Conservation (phyloP, 2,888 invertebrate species). For the Ophion ventricosus region DNA sequence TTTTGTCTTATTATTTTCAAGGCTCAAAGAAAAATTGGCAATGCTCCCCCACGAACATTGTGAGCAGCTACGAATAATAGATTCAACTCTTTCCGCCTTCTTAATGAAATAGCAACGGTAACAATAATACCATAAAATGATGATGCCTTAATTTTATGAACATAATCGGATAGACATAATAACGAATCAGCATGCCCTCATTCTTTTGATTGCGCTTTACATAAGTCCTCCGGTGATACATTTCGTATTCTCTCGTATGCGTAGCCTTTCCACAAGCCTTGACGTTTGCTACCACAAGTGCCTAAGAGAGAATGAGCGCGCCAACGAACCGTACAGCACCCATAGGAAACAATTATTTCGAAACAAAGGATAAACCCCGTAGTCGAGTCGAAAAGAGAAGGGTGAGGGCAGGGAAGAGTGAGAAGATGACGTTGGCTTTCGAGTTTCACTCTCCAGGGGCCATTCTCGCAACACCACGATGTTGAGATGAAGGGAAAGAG, state of each 20-base stretch:
- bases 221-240: not conserved
- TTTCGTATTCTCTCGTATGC: not conserved
- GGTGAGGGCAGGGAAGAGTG: constrained; percentile 18
- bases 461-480: constrained; percentile 39
- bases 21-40: too few species aligned
- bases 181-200: not conserved
- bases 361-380: constrained; percentile 76
- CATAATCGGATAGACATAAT: not conserved
- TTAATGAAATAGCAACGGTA: not conserved
- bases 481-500: constrained; percentile 19
- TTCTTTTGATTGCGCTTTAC: not conserved
- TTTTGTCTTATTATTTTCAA: too few species aligned
- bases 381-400: constrained; percentile 44
- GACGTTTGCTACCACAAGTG: constrained; percentile 7
- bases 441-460: constrained; percentile 54
- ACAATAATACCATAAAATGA: not conserved
- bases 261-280: constrained; percentile 7
- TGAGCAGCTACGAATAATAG: too few species aligned
- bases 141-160: not conserved
- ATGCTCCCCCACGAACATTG: too few species aligned
- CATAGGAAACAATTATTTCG: constrained; percentile 77
- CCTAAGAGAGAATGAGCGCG: constrained; percentile 23
- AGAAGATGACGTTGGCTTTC: constrained; percentile 59
- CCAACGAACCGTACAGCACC: constrained; percentile 59
- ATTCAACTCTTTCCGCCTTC: too few species aligned